Conservation (phyloP, 2,888 invertebrate species). For the Cephus runcator region DNA sequence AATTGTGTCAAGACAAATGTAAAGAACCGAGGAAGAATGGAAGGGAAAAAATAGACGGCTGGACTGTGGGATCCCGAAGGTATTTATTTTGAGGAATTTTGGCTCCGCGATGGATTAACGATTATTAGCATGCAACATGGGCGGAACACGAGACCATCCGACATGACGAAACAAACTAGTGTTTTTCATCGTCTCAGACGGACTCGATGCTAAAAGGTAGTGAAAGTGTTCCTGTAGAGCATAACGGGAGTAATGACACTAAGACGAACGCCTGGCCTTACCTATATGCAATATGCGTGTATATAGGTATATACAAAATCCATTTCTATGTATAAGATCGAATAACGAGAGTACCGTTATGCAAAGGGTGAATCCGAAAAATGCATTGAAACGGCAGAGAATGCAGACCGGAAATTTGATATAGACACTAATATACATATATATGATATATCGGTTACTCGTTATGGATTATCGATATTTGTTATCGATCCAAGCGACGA, state of each 20-base stretch:
- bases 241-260: conserved; percentile 60
- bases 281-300: not conserved
- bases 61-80: not conserved
- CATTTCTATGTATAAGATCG: not conserved
- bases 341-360: not conserved
- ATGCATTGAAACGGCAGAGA: not conserved
- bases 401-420: not conserved
- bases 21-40: not conserved
- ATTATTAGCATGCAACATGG: not conserved
- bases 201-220: conserved; percentile 55
- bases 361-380: not conserved
- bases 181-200: conserved; percentile 43
- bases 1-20: not conserved
- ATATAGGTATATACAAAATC: not conserved
- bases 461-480: not conserved
- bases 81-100: not conserved
- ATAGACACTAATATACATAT: not conserved
- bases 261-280: conserved; percentile 26
- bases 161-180: not conserved
- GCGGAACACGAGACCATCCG: not conserved
- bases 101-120: not conserved
- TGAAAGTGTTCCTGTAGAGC: conserved; percentile 60
- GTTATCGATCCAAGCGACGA: not conserved
- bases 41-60: not conserved
- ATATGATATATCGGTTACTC: not conserved